A percentile compares a stretch with the other conserved stretches of the same genome.
Evolutionary conservation across 2,113 vertebrate species (phyloP).

Genomic region (Ivindomyrus marchei): DNA sequence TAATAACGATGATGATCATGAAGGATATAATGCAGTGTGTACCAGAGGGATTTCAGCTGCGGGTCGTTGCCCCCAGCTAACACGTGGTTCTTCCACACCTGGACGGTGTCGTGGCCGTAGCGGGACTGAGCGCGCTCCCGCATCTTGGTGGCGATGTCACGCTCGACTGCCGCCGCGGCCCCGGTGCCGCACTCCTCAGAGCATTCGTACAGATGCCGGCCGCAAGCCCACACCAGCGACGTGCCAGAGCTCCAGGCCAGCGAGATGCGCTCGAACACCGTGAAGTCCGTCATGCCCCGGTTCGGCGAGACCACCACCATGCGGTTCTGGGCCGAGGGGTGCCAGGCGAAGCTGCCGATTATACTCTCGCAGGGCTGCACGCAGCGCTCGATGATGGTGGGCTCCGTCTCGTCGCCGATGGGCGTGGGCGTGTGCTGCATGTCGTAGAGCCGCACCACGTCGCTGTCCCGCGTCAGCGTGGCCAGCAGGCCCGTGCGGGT

Average conservation of each 20-base stretch:
- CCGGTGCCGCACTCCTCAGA: constrained; percentile 70
- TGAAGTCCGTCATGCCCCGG: constrained; percentile 93
- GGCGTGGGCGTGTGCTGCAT: constrained; percentile 97
- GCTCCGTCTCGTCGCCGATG: constrained; percentile 94
- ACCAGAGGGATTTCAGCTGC: constrained; percentile 94
- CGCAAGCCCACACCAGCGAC: constrained; percentile 94
- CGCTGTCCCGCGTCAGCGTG: constrained; percentile 90
- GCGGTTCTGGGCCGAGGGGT: constrained; percentile 91
- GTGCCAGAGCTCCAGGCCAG: constrained; percentile 92
- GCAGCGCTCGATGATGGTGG: constrained; percentile 93
- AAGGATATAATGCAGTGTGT: constrained; percentile 98
- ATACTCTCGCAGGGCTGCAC: constrained; percentile 87
- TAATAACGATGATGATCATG: background rate
- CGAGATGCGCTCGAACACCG: constrained; percentile 95
- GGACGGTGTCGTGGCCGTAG: constrained; percentile 89
- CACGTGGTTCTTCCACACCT: constrained; percentile 91
- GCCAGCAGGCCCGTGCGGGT: constrained; percentile 89
- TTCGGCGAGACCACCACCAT: constrained; percentile 96
- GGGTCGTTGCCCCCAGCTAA: constrained; percentile 84
- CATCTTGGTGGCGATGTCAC: constrained; percentile 95
- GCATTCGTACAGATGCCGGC: constrained; percentile 88
- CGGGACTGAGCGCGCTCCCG: constrained; percentile 82
- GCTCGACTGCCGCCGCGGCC: constrained; percentile 58
- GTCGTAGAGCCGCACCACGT: constrained; percentile 91
- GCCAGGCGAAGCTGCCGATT: constrained; percentile 95